Percentiles rank a stretch among this genome's conserved stretches.
Evolutionary conservation across 2,888 invertebrate genomes (phyloP).

Genomic region (Serripes groenlandicus): DNA sequence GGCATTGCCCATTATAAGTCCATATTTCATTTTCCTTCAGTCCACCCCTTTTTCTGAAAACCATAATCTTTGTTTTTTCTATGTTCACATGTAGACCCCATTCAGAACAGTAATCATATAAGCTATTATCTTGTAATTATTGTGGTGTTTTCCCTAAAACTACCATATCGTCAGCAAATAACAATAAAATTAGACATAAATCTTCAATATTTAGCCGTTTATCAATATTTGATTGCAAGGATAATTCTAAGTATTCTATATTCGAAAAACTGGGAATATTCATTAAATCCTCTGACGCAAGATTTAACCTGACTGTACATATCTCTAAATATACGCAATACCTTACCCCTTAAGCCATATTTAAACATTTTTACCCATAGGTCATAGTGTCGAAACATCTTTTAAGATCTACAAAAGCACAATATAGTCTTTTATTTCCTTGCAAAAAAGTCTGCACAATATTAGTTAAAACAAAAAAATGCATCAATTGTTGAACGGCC

Average conservation of each 20-base stretch:
- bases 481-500: slow-evolving; percentile 51
- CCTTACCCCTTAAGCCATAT: slow-evolving; percentile 6
- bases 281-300: slow-evolving; percentile 1
- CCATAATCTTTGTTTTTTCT: too few species aligned
- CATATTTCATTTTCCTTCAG: slow-evolving; percentile 10
- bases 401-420: slow-evolving; percentile 22
- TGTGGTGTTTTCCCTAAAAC: slow-evolving; percentile 11
- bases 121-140: slow-evolving; percentile 15
- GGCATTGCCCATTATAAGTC: not conserved
- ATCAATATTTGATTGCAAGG: slow-evolving; percentile 2
- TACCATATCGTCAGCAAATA: slow-evolving; percentile 41
- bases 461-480: slow-evolving; percentile 24
- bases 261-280: slow-evolving; percentile 15
- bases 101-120: slow-evolving; percentile 14
- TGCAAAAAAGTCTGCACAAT: slow-evolving; percentile 25
- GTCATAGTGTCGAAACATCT: slow-evolving; percentile 22
- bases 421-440: slow-evolving; percentile 18
- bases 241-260: slow-evolving; percentile 25
- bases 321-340: not conserved
- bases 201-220: slow-evolving; percentile 19
- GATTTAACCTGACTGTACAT: slow-evolving; percentile 20
- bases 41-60: too few species aligned
- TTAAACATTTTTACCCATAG: slow-evolving; percentile 21
- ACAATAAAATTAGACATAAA: slow-evolving; percentile 5
- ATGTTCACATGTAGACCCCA: too few species aligned